Evolutionary conservation across 1,140 invertebrate genomes (phyloP).

Genomic region (Frieseomelitta varia): DNA sequence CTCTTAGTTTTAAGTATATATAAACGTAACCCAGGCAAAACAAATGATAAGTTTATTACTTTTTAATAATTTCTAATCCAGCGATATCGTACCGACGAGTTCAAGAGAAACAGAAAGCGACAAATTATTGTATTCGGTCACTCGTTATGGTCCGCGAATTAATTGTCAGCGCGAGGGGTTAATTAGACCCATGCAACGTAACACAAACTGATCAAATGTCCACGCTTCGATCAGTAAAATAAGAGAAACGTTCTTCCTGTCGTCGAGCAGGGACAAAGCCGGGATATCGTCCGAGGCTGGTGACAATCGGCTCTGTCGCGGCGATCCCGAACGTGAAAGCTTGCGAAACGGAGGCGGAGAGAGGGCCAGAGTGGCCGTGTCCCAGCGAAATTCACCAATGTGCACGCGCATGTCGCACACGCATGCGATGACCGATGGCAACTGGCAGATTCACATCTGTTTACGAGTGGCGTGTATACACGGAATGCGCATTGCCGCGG

Average conservation of each 20-base stretch:
- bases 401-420: not conserved
- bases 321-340: constrained; percentile 6
- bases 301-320: not conserved
- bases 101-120: too few species aligned
- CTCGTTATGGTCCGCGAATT: too few species aligned
- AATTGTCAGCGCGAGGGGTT: too few species aligned
- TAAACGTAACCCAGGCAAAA: too few species aligned
- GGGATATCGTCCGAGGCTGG: not conserved
- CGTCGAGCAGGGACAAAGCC: not conserved
- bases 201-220: too few species aligned
- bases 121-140: too few species aligned
- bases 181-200: too few species aligned
- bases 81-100: too few species aligned
- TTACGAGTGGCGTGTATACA: constrained; percentile 30
- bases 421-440: constrained; percentile 20
- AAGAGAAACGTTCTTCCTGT: not conserved
- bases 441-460: constrained; percentile 41
- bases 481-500: constrained; percentile 29
- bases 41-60: too few species aligned
- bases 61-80: too few species aligned
- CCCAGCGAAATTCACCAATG: constrained; percentile 43
- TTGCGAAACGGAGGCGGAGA: not conserved
- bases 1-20: too few species aligned
- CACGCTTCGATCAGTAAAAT: too few species aligned
- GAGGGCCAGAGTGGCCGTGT: not conserved